A percentile compares a stretch with the other conserved stretches of the same genome.
Conservation (phyloP, 2,113 vertebrate genomes). For the Aphyosemion australe region DNA sequence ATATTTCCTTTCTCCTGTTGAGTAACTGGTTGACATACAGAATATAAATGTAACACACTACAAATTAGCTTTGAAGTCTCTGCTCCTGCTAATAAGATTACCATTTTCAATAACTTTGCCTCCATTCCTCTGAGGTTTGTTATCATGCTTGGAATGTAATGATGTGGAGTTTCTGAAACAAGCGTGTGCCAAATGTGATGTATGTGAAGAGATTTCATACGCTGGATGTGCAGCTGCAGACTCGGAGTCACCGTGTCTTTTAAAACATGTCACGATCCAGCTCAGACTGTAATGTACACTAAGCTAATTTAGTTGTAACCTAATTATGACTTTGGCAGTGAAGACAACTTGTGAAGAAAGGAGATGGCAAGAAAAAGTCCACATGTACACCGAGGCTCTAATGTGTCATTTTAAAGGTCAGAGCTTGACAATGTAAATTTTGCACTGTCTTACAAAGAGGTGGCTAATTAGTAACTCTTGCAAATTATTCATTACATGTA, state of each 20-base stretch:
- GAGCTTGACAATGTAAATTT: slow-evolving; percentile 37
- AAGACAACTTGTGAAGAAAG: slow-evolving; percentile 32
- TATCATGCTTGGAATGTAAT: slow-evolving; percentile 23
- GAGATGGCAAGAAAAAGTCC: slow-evolving; percentile 33
- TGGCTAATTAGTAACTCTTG: slow-evolving; percentile 43
- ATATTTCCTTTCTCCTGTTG: background rate
- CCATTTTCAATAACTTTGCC: slow-evolving; percentile 14
- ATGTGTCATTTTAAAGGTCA: slow-evolving; percentile 60
- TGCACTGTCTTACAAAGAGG: slow-evolving; percentile 40
- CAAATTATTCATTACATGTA: background rate
- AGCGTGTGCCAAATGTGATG: background rate
- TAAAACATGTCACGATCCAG: slow-evolving; percentile 6
- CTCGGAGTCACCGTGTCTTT: background rate
- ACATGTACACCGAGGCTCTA: slow-evolving; percentile 27
- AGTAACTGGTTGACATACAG: background rate
- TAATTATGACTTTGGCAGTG: slow-evolving; percentile 45
- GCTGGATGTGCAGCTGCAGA: slow-evolving; percentile 1
- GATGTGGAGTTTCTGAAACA: slow-evolving; percentile 13
- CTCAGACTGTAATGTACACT: slow-evolving; percentile 11
- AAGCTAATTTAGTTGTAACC: slow-evolving; percentile 34
- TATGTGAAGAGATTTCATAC: slow-evolving; percentile 3
- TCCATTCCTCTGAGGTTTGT: slow-evolving; percentile 14
- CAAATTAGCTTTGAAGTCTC: slow-evolving; percentile 19
- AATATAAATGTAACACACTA: slow-evolving; percentile 2
- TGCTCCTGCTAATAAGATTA: slow-evolving; percentile 4